phyloP scores from a whole-genome alignment of 2,113 vertebrate genomes.

The Podarcis cretensis region DNA sequence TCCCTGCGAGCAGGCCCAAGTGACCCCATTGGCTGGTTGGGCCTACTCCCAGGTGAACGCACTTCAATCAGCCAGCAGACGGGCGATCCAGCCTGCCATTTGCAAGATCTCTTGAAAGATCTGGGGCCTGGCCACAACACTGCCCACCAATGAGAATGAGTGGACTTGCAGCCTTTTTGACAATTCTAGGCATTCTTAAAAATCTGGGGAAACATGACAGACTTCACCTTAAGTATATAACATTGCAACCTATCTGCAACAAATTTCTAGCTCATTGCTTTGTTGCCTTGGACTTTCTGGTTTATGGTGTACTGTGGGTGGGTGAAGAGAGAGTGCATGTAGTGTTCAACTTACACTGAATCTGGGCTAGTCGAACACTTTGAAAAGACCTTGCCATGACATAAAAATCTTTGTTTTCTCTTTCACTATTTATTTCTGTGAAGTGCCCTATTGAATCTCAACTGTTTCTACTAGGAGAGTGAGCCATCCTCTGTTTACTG shows the following conservation, averaged over 20 bases:
- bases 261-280: background rate
- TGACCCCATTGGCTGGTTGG: too few species aligned
- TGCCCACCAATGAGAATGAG: background rate
- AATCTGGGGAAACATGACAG: background rate
- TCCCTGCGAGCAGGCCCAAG: too few species aligned
- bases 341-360: too few species aligned
- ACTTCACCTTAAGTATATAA: background rate
- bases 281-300: background rate
- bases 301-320: background rate
- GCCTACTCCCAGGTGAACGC: too few species aligned
- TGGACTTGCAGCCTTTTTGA: background rate
- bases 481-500: background rate
- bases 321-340: background rate
- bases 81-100: too few species aligned
- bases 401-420: background rate
- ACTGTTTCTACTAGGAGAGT: too few species aligned
- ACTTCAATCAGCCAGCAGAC: too few species aligned
- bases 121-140: too few species aligned
- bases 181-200: background rate
- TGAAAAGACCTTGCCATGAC: background rate
- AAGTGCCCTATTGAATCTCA: background rate
- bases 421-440: background rate
- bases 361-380: background rate
- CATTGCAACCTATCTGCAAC: background rate
- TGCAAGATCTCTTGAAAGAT: too few species aligned